Percentiles rank a stretch among this genome's conserved stretches.
These are phyloP conservation scores for Synergus japonicus DNA, from an alignment of 2,888 invertebrate species.

Conservation along the genomic window DNA sequence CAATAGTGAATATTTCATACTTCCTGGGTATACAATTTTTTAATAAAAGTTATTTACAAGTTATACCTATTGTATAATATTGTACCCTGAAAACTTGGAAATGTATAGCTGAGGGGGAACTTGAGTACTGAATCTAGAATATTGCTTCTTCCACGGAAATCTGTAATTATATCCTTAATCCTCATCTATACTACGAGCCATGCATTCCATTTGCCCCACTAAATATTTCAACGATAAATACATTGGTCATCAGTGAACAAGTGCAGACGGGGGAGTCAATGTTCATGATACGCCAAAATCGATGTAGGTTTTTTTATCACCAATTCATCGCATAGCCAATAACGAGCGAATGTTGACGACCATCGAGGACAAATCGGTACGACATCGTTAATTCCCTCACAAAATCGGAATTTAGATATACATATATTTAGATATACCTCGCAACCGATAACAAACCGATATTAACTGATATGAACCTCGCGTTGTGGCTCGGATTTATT, in stretches of 20 bases:
- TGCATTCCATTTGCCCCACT: conserved; percentile 36
- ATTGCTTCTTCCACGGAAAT: not conserved
- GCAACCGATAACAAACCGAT: not conserved
- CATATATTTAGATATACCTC: not conserved
- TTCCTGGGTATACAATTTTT: not conserved
- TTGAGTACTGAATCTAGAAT: too few species aligned
- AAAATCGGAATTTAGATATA: conserved; percentile 43
- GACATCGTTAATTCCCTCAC: conserved; percentile 52
- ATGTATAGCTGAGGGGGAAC: too few species aligned
- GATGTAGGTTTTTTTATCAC: conserved; percentile 62
- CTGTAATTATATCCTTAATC: not conserved
- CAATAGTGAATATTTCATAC: not conserved
- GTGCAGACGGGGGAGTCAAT: conserved; percentile 46
- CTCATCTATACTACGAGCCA: not conserved
- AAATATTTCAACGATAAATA: conserved; percentile 58
- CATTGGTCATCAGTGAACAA: conserved; percentile 54
- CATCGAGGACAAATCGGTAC: conserved; percentile 48
- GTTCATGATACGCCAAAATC: conserved; percentile 54
- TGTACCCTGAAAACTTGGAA: too few species aligned
- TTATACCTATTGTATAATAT: too few species aligned
- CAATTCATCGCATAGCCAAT: conserved; percentile 64
- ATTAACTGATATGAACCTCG: too few species aligned
- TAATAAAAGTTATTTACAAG: not conserved
- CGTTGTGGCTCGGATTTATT: conserved; percentile 53
- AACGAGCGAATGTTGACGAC: conserved; percentile 54